Evolutionary conservation across 1,140 invertebrate species (phyloP).

Genomic region (Arctopsyche grandis): DNA sequence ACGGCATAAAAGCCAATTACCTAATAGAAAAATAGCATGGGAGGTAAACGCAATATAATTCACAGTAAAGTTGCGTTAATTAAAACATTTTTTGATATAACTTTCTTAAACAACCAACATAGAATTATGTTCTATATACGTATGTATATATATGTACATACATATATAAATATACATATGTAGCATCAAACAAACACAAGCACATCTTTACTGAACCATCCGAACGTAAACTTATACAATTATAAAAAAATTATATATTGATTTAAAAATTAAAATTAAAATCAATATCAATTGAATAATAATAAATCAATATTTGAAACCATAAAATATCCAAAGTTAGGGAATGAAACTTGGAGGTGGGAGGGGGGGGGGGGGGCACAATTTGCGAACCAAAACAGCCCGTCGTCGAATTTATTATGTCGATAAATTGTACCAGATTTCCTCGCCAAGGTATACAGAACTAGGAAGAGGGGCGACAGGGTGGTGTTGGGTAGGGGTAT

Average conservation of each 20-base stretch:
- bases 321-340: constrained; percentile 15
- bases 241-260: no score
- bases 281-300: constrained; percentile 43
- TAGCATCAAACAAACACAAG: no score
- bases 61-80: neutral
- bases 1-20: constrained; percentile 25
- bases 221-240: no score
- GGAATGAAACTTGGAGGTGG: no score
- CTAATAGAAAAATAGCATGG: constrained; percentile 28
- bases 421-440: constrained; percentile 51
- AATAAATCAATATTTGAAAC: constrained; percentile 52
- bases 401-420: constrained; percentile 51
- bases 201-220: no score
- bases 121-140: no score
- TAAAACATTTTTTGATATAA: neutral
- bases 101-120: neutral
- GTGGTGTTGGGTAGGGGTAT: no score
- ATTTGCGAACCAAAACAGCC: constrained; percentile 50
- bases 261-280: constrained; percentile 6
- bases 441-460: constrained; percentile 30
- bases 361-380: constrained; percentile 18
- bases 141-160: no score
- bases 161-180: no score
- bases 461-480: neutral
- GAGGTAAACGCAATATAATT: neutral